A percentile compares a stretch with the other conserved stretches of the same genome.
Conservation (phyloP, 2,888 invertebrate species). For the Dynastes maya region DNA sequence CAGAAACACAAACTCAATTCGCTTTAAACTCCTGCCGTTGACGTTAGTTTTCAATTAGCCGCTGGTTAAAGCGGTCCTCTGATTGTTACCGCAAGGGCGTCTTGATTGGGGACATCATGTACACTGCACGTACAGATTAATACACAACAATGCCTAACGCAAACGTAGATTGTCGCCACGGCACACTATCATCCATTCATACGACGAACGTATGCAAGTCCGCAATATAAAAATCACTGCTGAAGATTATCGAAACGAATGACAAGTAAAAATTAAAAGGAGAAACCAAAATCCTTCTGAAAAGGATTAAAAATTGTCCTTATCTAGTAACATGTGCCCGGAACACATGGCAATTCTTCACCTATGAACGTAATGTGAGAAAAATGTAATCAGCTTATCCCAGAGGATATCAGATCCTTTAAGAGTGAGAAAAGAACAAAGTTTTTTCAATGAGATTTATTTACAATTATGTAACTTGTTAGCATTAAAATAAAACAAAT, state of each 20-base stretch:
- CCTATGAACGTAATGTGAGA: no score
- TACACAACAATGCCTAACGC: conserved; percentile 48
- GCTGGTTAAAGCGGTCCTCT: conserved; percentile 54
- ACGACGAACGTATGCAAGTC: conserved; percentile 2
- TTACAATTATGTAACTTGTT: no score
- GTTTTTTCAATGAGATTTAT: no score
- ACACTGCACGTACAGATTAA: conserved; percentile 48
- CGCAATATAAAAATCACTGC: not conserved
- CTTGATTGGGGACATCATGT: conserved; percentile 52
- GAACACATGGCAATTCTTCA: no score
- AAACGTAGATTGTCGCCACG: conserved; percentile 20
- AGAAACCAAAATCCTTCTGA: no score
- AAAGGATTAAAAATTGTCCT: no score
- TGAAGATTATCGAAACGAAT: not conserved
- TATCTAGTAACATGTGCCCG: no score
- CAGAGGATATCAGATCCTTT: no score
- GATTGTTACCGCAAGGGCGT: conserved; percentile 52
- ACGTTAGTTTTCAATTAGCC: conserved; percentile 65
- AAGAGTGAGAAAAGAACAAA: no score
- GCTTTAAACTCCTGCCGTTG: conserved; percentile 64
- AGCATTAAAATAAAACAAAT: no score
- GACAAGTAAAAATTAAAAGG: no score
- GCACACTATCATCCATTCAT: conserved; percentile 5
- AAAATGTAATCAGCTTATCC: no score
- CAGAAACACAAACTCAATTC: conserved; percentile 55